Evolutionary conservation across 2,113 vertebrate genomes (phyloP).

Genomic region (Callipepla squamata): DNA sequence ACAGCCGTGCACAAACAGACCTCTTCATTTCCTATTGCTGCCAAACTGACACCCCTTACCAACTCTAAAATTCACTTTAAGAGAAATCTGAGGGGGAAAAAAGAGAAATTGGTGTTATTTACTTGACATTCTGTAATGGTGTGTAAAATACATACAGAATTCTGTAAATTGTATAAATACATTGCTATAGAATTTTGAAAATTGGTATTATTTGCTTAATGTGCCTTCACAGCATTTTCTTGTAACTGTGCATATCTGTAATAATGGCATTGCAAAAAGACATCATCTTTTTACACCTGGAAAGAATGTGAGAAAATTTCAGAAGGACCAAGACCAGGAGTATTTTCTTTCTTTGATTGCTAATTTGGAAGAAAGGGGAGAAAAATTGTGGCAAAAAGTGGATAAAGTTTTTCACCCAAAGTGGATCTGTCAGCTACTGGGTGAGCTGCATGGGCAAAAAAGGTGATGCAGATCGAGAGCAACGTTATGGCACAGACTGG

Average conservation of each 20-base stretch:
- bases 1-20: conserved; percentile 23
- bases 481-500: not conserved
- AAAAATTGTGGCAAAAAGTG: not conserved
- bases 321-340: not conserved
- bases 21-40: conserved; percentile 51
- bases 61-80: conserved; percentile 44
- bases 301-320: not conserved
- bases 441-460: not conserved
- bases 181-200: conserved; percentile 79
- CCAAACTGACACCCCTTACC: conserved; percentile 54
- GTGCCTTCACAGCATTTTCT: conserved; percentile 64
- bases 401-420: not conserved
- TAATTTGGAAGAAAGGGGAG: not conserved
- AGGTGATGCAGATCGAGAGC: not conserved
- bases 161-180: conserved; percentile 80
- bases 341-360: not conserved
- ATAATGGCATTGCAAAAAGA: conserved; percentile 5
- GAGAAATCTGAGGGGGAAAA: conserved; percentile 17
- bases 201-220: conserved; percentile 75
- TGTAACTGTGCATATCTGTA: not conserved
- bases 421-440: not conserved
- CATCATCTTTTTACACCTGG: not conserved
- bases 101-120: conserved; percentile 36
- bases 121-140: conserved; percentile 74
- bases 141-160: conserved; percentile 78